A percentile compares a stretch with the other conserved stretches of the same genome.
Conservation (phyloP, 1,140 invertebrate genomes). For the Drosophila rufa region DNA sequence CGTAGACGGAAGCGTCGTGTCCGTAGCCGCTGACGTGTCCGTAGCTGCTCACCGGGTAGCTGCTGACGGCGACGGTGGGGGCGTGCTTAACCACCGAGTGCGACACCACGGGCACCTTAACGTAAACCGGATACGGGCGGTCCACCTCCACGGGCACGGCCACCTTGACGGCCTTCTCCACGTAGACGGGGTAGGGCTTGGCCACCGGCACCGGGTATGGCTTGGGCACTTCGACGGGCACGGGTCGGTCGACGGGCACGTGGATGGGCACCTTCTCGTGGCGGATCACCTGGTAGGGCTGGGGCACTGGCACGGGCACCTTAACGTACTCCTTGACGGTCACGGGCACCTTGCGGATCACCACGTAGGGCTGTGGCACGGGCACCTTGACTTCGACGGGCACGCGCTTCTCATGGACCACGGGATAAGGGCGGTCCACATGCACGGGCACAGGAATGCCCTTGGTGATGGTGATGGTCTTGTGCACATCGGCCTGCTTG, state of each 20-base stretch:
- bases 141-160: conserved; percentile 87
- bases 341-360: conserved; percentile 89
- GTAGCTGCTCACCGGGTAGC: conserved; percentile 67
- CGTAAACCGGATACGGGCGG: conserved; percentile 86
- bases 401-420: conserved; percentile 88
- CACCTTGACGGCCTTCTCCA: conserved; percentile 89
- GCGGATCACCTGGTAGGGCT: conserved; percentile 90
- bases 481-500: conserved; percentile 88
- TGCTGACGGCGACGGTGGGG: conserved; percentile 64
- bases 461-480: conserved; percentile 90
- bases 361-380: conserved; percentile 88
- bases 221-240: conserved; percentile 89
- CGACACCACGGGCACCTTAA: conserved; percentile 86
- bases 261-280: conserved; percentile 88
- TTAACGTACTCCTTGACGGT: conserved; percentile 89
- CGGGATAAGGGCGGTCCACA: conserved; percentile 88
- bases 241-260: conserved; percentile 87
- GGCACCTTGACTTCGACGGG: conserved; percentile 88
- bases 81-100: conserved; percentile 87
- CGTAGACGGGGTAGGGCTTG: conserved; percentile 89
- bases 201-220: conserved; percentile 91
- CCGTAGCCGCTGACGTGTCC: conserved; percentile 48
- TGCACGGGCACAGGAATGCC: conserved; percentile 88
- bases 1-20: conserved; percentile 68
- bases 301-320: conserved; percentile 89